These are phyloP conservation scores for Pangasius macronema DNA, from an alignment of 2,797 vertebrate genomes.

Conservation along the genomic window DNA sequence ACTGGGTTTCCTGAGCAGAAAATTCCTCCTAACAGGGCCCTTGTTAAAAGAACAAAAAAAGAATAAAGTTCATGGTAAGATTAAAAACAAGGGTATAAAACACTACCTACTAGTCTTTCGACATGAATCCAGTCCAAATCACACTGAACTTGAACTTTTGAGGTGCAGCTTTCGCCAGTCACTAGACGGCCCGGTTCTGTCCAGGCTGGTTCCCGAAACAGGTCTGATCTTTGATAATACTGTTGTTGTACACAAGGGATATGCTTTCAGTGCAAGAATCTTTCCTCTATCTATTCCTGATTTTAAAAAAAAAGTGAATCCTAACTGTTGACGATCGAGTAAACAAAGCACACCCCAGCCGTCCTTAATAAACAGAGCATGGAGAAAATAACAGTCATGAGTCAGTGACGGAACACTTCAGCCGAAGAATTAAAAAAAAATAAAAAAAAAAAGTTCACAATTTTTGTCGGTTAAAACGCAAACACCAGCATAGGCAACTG, in stretches of 20 bases:
- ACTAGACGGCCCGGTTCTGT: constrained; percentile 69
- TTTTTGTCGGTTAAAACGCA: constrained; percentile 16
- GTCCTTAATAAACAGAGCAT: constrained; percentile 36
- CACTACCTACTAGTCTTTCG: constrained; percentile 62
- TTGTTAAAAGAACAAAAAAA: constrained; percentile 47
- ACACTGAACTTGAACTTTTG: constrained; percentile 56
- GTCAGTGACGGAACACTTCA: constrained; percentile 28
- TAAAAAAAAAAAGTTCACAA: constrained; percentile 22
- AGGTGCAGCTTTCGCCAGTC: constrained; percentile 59
- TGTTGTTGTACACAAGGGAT: constrained; percentile 72
- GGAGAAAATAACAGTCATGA: constrained; percentile 42
- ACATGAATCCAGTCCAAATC: constrained; percentile 49
- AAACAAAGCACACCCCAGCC: constrained; percentile 54
- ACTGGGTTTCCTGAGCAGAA: constrained; percentile 74
- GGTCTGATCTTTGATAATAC: constrained; percentile 80
- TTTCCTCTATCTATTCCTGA: constrained; percentile 69
- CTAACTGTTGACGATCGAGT: constrained; percentile 29
- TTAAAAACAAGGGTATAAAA: constrained; percentile 63
- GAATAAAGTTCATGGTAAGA: constrained; percentile 11
- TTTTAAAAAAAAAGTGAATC: constrained; percentile 23
- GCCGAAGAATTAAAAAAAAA: background rate
- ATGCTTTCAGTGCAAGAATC: constrained; percentile 80
- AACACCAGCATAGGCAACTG: constrained; percentile 34
- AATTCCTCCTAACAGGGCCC: constrained; percentile 65
- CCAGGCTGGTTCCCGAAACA: constrained; percentile 58